Percentiles rank a stretch among this genome's conserved stretches.
phyloP scores from a whole-genome alignment of 2,888 invertebrate genomes.

The Eilema caniola region DNA sequence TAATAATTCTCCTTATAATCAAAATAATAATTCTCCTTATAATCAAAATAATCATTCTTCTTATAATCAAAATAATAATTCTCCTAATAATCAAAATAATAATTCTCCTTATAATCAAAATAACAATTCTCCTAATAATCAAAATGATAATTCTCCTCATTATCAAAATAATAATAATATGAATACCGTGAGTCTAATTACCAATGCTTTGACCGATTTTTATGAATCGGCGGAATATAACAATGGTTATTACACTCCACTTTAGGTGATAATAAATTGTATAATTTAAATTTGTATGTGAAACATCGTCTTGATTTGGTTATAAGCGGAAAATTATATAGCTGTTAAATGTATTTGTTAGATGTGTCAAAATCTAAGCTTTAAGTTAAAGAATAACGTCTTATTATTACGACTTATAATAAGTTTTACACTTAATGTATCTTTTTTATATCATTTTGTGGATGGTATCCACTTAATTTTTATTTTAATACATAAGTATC shows the following conservation, averaged over 20 bases:
- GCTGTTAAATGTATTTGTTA: neutral
- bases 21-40: too few species aligned
- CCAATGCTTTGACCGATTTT: slow-evolving; percentile 29
- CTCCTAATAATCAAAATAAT: too few species aligned
- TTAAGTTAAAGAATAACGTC: neutral
- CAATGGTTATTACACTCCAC: slow-evolving; percentile 21
- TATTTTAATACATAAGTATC: neutral
- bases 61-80: too few species aligned
- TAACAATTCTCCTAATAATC: too few species aligned
- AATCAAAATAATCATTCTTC: too few species aligned
- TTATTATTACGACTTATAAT: neutral
- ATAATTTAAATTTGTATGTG: neutral
- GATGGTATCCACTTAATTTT: neutral
- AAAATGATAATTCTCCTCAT: too few species aligned
- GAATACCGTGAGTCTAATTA: slow-evolving; percentile 24
- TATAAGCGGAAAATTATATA: too few species aligned
- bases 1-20: too few species aligned
- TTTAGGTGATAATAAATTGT: slow-evolving; percentile 19
- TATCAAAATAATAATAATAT: slow-evolving; percentile 12
- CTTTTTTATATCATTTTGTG: neutral
- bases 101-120: too few species aligned
- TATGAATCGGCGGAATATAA: slow-evolving; percentile 26
- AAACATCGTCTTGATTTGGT: neutral
- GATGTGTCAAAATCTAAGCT: neutral
- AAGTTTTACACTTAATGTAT: neutral